Evolutionary conservation across 2,113 vertebrate species (phyloP).

Genomic region (Gnathonemus echidnorhynchus): DNA sequence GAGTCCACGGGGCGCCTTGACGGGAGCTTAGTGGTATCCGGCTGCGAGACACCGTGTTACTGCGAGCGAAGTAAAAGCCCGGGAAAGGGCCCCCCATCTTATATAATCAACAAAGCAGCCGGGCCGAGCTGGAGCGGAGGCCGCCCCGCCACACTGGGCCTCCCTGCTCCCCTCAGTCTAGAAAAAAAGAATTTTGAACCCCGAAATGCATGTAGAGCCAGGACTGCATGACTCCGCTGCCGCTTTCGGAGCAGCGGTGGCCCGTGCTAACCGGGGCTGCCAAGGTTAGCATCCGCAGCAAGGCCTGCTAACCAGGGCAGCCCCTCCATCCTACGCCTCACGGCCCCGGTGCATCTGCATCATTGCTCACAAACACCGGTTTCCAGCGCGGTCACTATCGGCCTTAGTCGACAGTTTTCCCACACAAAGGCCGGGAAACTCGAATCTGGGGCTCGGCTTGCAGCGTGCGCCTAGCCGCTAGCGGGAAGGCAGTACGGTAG

Average conservation of each 20-base stretch:
- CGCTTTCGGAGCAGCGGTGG: background rate
- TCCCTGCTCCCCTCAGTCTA: too few relatives aligned
- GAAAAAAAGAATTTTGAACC: background rate
- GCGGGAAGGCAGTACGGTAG: background rate
- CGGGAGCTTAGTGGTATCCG: background rate
- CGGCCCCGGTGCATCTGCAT: background rate
- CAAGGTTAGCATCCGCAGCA: background rate
- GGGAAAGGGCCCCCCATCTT: slow-evolving; percentile 47
- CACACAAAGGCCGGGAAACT: background rate
- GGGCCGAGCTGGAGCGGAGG: background rate
- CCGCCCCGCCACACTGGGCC: too few relatives aligned
- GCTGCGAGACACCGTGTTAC: too few relatives aligned
- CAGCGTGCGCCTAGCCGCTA: too few relatives aligned
- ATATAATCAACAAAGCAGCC: slow-evolving; percentile 17
- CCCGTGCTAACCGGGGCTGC: background rate
- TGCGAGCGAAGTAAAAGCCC: slow-evolving; percentile 45
- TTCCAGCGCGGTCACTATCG: background rate
- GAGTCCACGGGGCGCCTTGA: background rate
- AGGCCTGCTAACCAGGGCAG: background rate
- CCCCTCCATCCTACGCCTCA: background rate
- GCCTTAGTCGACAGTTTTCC: background rate
- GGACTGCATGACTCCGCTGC: background rate
- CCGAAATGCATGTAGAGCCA: background rate
- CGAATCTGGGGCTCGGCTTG: background rate
- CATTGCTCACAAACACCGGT: background rate